Conservation (phyloP, 1,140 invertebrate species). For the Macrobrachium rosenbergii region DNA sequence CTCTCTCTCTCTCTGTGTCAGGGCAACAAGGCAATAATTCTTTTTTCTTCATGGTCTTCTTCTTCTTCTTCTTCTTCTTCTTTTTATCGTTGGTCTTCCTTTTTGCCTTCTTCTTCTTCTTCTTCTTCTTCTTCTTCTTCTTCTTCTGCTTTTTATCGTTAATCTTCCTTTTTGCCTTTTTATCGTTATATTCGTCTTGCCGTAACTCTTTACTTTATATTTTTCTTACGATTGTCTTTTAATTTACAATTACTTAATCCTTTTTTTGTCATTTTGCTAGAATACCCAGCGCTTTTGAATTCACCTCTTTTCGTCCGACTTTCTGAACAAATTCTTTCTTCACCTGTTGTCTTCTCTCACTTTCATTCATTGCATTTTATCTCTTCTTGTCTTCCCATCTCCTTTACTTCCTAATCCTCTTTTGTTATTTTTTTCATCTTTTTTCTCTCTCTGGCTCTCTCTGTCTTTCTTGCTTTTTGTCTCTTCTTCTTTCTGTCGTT, state of each 20-base stretch:
- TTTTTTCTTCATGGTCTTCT: no score
- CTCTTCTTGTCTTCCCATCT: background rate
- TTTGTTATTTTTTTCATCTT: background rate
- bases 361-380: background rate
- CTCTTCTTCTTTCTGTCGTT: slow-evolving; percentile 8
- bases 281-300: no score
- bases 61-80: background rate
- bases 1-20: slow-evolving; percentile 11
- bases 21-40: no score
- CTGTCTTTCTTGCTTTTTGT: slow-evolving; percentile 20
- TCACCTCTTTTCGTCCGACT: no score
- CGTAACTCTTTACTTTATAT: no score
- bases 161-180: no score
- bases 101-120: background rate
- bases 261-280: no score
- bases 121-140: background rate
- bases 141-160: background rate
- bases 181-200: no score
- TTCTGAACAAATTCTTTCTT: background rate
- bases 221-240: no score
- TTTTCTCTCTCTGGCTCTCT: slow-evolving; percentile 27
- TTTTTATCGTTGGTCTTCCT: background rate
- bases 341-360: background rate
- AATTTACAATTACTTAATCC: no score
- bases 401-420: background rate